A percentile compares a stretch with the other conserved stretches of the same genome.
phyloP scores from a whole-genome alignment of 2,888 invertebrate genomes.

The Adineta ricciae region DNA sequence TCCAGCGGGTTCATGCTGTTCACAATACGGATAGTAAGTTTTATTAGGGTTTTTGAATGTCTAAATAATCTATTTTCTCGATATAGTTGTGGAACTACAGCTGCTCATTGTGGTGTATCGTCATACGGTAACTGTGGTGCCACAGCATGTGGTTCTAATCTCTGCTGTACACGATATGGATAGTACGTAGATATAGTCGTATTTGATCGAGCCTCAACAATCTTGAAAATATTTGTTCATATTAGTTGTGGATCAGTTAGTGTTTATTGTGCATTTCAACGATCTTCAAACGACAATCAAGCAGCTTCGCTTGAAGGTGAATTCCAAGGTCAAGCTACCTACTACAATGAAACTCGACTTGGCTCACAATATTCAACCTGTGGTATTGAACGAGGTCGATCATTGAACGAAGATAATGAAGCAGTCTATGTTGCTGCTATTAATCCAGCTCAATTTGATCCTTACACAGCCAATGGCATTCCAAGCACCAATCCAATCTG shows the following conservation, averaged over 20 bases:
- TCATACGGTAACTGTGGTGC: background rate
- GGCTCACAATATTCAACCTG: background rate
- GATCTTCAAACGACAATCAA: background rate
- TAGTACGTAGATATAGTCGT: too few relatives aligned
- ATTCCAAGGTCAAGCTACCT: background rate
- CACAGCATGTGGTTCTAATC: background rate
- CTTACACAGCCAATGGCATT: background rate
- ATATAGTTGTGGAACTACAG: conserved; percentile 3
- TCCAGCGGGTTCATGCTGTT: background rate
- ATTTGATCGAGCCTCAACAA: too few relatives aligned
- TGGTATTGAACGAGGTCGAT: background rate
- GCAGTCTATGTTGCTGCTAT: background rate
- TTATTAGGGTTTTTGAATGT: background rate
- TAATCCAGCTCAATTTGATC: background rate
- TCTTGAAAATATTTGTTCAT: background rate
- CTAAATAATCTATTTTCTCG: background rate
- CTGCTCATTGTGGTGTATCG: background rate
- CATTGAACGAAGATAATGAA: background rate
- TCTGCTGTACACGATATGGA: background rate
- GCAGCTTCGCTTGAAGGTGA: background rate
- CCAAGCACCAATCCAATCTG: conserved; percentile 2
- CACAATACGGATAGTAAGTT: background rate
- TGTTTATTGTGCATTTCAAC: background rate
- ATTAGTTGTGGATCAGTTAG: background rate
- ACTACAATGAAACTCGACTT: background rate